Conservation (phyloP, 2,888 invertebrate species). For the Tetragonisca angustula region DNA sequence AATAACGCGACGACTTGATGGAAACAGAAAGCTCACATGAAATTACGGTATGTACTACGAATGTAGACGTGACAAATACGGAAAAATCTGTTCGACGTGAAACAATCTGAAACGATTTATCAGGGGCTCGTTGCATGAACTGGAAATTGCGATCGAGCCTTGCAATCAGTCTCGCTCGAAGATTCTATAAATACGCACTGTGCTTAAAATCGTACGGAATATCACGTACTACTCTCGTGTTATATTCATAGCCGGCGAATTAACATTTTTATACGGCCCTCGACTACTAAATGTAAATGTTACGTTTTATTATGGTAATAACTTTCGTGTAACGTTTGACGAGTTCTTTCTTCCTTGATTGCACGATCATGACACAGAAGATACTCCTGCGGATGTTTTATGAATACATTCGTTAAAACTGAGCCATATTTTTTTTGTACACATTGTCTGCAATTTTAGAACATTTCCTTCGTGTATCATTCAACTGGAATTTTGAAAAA, state of each 20-base stretch:
- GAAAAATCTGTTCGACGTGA: constrained; percentile 16
- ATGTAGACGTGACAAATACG: constrained; percentile 21
- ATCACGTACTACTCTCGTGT: background rate
- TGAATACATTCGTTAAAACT: too few species aligned
- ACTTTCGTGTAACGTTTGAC: background rate
- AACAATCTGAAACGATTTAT: constrained; percentile 34
- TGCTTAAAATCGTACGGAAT: background rate
- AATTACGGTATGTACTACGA: constrained; percentile 19
- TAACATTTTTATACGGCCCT: background rate
- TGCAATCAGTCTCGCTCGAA: background rate
- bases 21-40: background rate
- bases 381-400: background rate
- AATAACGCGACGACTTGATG: background rate
- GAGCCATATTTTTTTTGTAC: too few species aligned
- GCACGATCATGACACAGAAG: background rate
- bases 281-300: background rate
- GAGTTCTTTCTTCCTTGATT: background rate
- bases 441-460: too few species aligned
- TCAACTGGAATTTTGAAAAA: too few species aligned
- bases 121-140: constrained; percentile 13
- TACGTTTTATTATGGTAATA: background rate
- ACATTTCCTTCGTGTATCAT: too few species aligned
- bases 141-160: background rate
- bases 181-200: constrained; percentile 11
- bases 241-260: background rate